phyloP scores from a whole-genome alignment of 2,888 invertebrate species.

The Phaonia tiefii region DNA sequence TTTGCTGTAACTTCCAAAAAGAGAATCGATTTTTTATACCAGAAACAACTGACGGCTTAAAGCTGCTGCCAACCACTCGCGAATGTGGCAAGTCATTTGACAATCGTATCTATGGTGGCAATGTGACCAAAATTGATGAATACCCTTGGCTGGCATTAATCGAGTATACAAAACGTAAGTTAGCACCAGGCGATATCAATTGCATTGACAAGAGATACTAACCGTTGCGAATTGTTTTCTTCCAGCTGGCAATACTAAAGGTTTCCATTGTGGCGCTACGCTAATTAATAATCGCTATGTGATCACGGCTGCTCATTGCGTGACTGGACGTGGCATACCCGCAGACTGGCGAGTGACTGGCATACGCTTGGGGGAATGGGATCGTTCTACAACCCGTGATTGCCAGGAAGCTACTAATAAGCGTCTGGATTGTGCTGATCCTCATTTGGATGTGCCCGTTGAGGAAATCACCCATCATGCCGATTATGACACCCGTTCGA shows the following conservation, averaged over 20 bases:
- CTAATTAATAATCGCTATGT: slow-evolving; percentile 85
- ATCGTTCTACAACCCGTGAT: slow-evolving; percentile 74
- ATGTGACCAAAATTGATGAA: slow-evolving; percentile 63
- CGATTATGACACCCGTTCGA: slow-evolving; percentile 82
- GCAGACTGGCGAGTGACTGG: slow-evolving; percentile 82
- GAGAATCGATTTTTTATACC: slow-evolving; percentile 19
- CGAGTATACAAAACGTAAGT: slow-evolving; percentile 65
- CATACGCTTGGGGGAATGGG: slow-evolving; percentile 80
- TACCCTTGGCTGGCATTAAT: slow-evolving; percentile 67
- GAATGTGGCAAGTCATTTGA: slow-evolving; percentile 63
- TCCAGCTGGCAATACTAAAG: slow-evolving; percentile 82
- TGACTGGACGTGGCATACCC: slow-evolving; percentile 85
- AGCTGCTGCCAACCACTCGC: slow-evolving; percentile 57
- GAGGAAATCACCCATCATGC: slow-evolving; percentile 85
- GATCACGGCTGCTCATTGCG: slow-evolving; percentile 89
- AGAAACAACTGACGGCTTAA: neutral
- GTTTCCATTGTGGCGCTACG: slow-evolving; percentile 88
- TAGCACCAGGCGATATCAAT: neutral
- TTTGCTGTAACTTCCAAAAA: slow-evolving; percentile 46
- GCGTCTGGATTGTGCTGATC: slow-evolving; percentile 82
- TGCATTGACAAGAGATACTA: neutral
- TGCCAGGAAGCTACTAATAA: slow-evolving; percentile 73
- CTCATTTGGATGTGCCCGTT: slow-evolving; percentile 83
- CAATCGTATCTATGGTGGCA: slow-evolving; percentile 66
- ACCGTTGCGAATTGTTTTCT: slow-evolving; percentile 33